Percentiles rank a stretch among this genome's conserved stretches.
These are phyloP conservation scores for Kryphioiulus occultus DNA, from an alignment of 2,888 invertebrate species.

Conservation along the genomic window DNA sequence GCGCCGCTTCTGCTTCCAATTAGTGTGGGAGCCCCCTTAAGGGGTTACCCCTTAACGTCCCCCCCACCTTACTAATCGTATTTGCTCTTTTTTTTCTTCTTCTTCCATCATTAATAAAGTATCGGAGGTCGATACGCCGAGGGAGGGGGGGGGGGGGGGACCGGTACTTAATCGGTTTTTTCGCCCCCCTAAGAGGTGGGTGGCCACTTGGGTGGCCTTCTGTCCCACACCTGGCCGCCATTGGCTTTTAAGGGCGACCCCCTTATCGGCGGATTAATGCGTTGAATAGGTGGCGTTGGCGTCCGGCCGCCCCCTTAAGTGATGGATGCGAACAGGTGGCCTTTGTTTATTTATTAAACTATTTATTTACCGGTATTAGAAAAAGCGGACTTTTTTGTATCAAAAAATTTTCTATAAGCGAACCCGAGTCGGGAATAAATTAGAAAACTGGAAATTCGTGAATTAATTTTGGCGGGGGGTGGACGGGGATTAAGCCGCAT, in stretches of 20 bases:
- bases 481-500: not conserved
- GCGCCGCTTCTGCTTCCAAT: constrained; percentile 32
- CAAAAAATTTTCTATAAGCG: not conserved
- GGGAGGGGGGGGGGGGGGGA: not conserved
- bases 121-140: constrained; percentile 50
- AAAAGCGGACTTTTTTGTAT: not conserved
- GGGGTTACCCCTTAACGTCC: not conserved
- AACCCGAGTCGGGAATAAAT: not conserved
- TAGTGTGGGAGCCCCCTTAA: constrained; percentile 12
- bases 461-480: not conserved
- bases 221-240: constrained; percentile 39
- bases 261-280: constrained; percentile 12
- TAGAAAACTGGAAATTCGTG: not conserved
- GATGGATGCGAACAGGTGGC: constrained; percentile 39
- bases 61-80: constrained; percentile 45
- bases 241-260: constrained; percentile 18
- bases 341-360: constrained; percentile 43
- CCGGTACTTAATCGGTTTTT: constrained; percentile 2
- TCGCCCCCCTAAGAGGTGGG: not conserved
- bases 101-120: constrained; percentile 43
- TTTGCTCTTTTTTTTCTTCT: constrained; percentile 45
- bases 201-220: constrained; percentile 32
- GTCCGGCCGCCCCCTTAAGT: not conserved
- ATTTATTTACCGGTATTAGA: not conserved
- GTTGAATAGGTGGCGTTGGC: not conserved